phyloP scores from a whole-genome alignment of 2,888 invertebrate genomes.

The Phortica okadai region DNA sequence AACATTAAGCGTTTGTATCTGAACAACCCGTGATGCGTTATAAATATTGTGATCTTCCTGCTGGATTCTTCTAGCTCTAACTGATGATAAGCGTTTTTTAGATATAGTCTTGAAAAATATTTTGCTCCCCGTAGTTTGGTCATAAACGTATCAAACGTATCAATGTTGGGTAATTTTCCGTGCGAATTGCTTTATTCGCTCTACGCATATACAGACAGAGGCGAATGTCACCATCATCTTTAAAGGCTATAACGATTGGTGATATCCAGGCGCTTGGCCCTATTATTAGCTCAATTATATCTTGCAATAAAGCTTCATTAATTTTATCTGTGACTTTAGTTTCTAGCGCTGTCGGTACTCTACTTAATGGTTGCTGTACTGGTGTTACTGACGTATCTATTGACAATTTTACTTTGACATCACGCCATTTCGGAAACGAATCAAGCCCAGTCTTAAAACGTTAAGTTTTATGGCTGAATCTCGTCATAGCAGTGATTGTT shows the following conservation, averaged over 20 bases:
- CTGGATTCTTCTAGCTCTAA: too few species aligned
- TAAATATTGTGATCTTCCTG: too few species aligned
- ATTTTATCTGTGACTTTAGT: slow-evolving; percentile 2
- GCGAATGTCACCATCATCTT: slow-evolving; percentile 55
- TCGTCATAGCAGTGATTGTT: slow-evolving; percentile 7
- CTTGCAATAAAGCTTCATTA: background rate
- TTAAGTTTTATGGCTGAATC: background rate
- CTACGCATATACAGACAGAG: slow-evolving; percentile 68
- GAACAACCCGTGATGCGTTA: too few species aligned
- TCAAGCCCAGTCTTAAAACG: background rate
- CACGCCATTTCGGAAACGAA: slow-evolving; percentile 7
- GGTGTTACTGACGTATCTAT: background rate
- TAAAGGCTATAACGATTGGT: slow-evolving; percentile 4
- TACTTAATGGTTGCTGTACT: slow-evolving; percentile 7
- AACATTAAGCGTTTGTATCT: too few species aligned
- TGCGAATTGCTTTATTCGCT: too few species aligned
- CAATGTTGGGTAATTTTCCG: slow-evolving; percentile 51
- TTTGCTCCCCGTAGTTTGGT: slow-evolving; percentile 51
- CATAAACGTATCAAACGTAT: slow-evolving; percentile 55
- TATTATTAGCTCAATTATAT: slow-evolving; percentile 4
- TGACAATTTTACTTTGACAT: background rate
- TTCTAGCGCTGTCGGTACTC: slow-evolving; percentile 13
- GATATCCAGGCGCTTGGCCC: slow-evolving; percentile 9
- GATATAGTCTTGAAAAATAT: slow-evolving; percentile 43
- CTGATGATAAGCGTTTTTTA: slow-evolving; percentile 58